A percentile compares a stretch with the other conserved stretches of the same genome.
phyloP scores from a whole-genome alignment of 1,140 invertebrate species.

The Dufourea novaeangliae region DNA sequence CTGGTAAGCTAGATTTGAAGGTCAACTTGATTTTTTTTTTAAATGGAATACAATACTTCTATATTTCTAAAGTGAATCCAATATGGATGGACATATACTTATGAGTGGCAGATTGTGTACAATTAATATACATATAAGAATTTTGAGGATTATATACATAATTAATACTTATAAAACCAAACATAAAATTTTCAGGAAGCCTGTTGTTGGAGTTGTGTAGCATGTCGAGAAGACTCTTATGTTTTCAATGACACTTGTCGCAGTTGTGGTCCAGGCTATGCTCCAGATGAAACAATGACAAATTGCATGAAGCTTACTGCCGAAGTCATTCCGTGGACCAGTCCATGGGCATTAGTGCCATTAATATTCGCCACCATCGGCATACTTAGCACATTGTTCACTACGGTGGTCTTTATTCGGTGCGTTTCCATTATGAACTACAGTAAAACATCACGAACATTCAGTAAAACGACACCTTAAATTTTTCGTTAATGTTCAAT shows the following conservation, averaged over 20 bases:
- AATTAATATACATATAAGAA: no score
- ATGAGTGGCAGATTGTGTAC: no score
- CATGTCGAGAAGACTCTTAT: slow-evolving; percentile 83
- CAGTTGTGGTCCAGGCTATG: slow-evolving; percentile 82
- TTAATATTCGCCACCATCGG: slow-evolving; percentile 83
- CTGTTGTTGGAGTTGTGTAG: slow-evolving; percentile 87
- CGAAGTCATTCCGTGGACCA: slow-evolving; percentile 81
- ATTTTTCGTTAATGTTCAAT: background rate
- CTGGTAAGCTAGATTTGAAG: no score
- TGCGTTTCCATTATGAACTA: slow-evolving; percentile 64
- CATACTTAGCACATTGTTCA: slow-evolving; percentile 85
- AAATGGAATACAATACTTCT: no score
- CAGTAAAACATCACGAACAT: background rate
- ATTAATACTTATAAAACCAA: background rate
- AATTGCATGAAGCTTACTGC: slow-evolving; percentile 82
- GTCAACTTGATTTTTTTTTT: no score
- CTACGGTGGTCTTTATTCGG: slow-evolving; percentile 84
- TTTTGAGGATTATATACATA: background rate
- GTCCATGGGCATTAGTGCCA: slow-evolving; percentile 85
- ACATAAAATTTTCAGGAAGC: slow-evolving; percentile 78
- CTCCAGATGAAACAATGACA: slow-evolving; percentile 82
- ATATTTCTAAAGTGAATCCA: no score
- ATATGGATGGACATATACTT: no score
- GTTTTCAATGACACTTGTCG: slow-evolving; percentile 85
- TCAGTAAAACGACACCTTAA: no score